Evolutionary conservation across 2,888 invertebrate genomes (phyloP), one percentile per base, ranked within the genome.

Genomic region (Eilema griseolum): DNA sequence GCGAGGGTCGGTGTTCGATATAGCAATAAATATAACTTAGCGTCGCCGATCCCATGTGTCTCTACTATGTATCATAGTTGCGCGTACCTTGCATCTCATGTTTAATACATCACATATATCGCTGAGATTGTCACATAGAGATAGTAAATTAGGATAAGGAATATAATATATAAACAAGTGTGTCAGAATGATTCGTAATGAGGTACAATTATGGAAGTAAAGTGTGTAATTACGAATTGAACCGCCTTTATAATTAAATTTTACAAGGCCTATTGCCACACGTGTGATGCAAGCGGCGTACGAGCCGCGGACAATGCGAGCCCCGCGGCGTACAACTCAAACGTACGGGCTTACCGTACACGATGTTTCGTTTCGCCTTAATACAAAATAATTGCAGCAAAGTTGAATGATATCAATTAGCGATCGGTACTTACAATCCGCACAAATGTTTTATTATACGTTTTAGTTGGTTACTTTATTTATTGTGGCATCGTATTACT

Each of bases 381-480:
- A 77, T 73, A 67, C 67, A 62, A 66, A 63, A 74, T 67, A 79
- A 70, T 79, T 80, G 72, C 74, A 73, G 61, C 66, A 72, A 80
- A 61, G 33, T 72, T 78, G 31, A 69, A 71, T 67, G 75, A 71
- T 71, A 66, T 77, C 72, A 75, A 64, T 20, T 60, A 71, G 81
- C 71, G 76, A 89, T 92, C 87, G 89, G 94, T 94, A 93, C 94
- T 94, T 94, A 94, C 85, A 83, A 82, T 84, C 91, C 90, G 93
- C 93, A 93, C 93, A 93, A 93, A 92, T 89, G 86, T 85, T 85
- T 87, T 88, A 85, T 82, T 80, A 82, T 81, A 79, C 77, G 77
- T 86, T 86, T 87, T 88, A 88, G 86, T 89, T 89, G 71, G 77
- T 87, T 87, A 83, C 83, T 84, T 93, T 90, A 92, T 92, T 92